phyloP scores from a whole-genome alignment of 2,888 invertebrate genomes.

The Orchestes rusci region DNA sequence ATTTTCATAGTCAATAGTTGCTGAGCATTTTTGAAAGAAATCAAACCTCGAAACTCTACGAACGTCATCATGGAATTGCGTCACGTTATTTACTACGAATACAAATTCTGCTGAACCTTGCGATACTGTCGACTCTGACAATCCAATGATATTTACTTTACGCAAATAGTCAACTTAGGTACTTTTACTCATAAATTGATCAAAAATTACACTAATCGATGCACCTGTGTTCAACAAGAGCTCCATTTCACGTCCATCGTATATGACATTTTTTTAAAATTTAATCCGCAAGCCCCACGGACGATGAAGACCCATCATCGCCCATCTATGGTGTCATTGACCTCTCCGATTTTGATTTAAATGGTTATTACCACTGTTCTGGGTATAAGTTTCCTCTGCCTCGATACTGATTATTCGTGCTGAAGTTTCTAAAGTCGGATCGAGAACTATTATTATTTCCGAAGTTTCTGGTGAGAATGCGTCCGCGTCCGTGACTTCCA shows the following conservation, averaged over 20 bases:
- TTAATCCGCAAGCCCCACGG: no score
- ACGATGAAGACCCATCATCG: no score
- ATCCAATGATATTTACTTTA: background rate
- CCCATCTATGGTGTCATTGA: no score
- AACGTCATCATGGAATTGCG: background rate
- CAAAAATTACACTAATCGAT: background rate
- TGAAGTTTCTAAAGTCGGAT: no score
- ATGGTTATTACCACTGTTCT: no score
- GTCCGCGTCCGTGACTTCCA: no score
- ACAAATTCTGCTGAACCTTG: conserved; percentile 10
- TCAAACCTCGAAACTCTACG: background rate
- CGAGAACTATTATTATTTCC: no score
- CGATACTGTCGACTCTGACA: background rate
- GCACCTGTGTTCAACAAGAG: background rate
- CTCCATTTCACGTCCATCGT: background rate
- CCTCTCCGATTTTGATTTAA: no score
- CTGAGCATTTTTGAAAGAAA: background rate
- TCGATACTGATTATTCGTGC: no score
- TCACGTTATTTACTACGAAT: background rate
- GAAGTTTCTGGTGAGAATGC: no score
- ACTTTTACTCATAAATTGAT: background rate
- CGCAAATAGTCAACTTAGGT: background rate
- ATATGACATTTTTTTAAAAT: background rate
- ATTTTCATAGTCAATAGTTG: background rate
- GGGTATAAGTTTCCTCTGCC: no score